These are phyloP conservation scores for Cyprinella venusta DNA, from an alignment of 2,797 vertebrate species.

Conservation along the genomic window DNA sequence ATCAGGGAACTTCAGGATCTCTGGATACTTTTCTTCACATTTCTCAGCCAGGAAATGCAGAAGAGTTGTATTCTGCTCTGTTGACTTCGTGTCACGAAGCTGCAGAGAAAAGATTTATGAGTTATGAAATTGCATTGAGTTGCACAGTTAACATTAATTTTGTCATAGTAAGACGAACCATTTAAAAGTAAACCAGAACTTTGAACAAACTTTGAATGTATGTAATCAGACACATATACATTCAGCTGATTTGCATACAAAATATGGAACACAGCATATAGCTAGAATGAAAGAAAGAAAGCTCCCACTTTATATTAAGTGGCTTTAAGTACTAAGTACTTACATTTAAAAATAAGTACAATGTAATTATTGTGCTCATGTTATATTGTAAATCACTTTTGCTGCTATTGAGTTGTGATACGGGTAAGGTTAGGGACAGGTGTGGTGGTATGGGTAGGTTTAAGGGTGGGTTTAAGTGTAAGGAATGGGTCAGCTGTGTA, in stretches of 20 bases:
- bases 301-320: too few species aligned
- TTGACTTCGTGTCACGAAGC: constrained; percentile 96
- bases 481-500: too few species aligned
- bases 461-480: too few species aligned
- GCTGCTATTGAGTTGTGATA: too few species aligned
- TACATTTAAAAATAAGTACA: too few species aligned
- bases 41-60: constrained; percentile 93
- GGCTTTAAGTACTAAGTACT: too few species aligned
- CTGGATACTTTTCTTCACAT: constrained; percentile 85
- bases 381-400: too few species aligned
- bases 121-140: not conserved
- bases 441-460: too few species aligned
- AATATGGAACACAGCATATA: not conserved
- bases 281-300: too few species aligned
- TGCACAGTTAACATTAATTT: not conserved
- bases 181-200: not conserved
- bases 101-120: constrained; percentile 63
- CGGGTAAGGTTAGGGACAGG: too few species aligned
- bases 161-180: not conserved
- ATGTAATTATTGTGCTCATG: too few species aligned
- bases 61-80: constrained; percentile 89
- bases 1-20: constrained; percentile 92
- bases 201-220: not conserved
- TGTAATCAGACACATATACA: not conserved
- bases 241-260: not conserved